These are phyloP conservation scores for Hydropotes inermis DNA, from an alignment of 2,113 vertebrate genomes.

Conservation along the genomic window DNA sequence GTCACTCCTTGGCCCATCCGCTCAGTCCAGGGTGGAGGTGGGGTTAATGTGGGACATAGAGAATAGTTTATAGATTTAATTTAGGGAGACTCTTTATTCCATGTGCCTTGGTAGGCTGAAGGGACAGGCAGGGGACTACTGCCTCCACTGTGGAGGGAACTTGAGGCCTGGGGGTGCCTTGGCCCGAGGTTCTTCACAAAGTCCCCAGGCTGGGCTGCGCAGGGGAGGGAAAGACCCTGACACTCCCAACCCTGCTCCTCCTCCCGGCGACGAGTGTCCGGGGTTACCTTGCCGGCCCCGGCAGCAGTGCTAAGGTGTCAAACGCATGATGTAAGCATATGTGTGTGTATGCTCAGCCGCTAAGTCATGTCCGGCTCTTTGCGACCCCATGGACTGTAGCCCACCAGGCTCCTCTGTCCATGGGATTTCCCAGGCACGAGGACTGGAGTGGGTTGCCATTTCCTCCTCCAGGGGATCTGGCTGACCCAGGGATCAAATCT, in stretches of 20 bases:
- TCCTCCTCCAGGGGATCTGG: neutral
- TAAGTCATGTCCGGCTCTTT: neutral
- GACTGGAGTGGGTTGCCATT: neutral
- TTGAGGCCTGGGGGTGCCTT: accelerated
- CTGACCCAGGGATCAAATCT: neutral
- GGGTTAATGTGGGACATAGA: neutral
- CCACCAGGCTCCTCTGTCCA: neutral
- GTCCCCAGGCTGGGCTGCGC: neutral
- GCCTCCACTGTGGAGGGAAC: neutral
- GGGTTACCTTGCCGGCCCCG: neutral
- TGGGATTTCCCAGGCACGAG: neutral
- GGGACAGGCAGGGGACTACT: neutral
- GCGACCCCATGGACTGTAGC: neutral
- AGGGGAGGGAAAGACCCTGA: neutral
- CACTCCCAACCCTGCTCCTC: neutral
- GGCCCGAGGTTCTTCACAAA: neutral
- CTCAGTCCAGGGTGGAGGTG: neutral
- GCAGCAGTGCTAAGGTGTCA: neutral
- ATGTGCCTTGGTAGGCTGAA: neutral
- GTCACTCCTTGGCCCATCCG: neutral
- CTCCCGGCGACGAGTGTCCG: accelerated
- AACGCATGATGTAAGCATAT: neutral
- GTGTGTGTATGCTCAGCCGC: neutral
- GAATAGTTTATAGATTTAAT: neutral
- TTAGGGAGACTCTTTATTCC: neutral